Evolutionary conservation across 1,140 invertebrate species (phyloP).

Genomic region (Ceratina calcarata): DNA sequence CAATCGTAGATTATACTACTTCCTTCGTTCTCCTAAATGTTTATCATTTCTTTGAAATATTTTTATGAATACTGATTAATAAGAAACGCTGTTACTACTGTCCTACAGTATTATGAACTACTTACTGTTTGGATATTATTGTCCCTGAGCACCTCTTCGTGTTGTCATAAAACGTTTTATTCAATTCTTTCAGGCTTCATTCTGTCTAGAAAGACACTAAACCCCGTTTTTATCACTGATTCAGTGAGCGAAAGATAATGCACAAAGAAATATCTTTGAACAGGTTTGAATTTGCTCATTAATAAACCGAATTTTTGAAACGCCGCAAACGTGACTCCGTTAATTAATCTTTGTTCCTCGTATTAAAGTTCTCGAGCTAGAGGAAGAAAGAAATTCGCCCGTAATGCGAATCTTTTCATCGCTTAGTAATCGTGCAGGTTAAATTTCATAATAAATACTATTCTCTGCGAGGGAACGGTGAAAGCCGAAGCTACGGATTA

Average conservation of each 20-base stretch:
- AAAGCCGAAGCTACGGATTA: not conserved
- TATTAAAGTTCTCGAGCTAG: not conserved
- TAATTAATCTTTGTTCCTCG: not conserved
- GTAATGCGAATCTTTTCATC: not conserved
- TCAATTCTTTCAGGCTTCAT: not conserved
- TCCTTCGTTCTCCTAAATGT: no score
- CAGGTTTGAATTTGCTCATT: not conserved
- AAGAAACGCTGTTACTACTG: no score
- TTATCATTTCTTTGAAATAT: no score
- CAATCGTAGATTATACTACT: not conserved
- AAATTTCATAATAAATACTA: not conserved
- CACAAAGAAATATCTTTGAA: not conserved
- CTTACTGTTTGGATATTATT: no score
- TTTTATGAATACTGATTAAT: no score
- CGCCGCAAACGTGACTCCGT: not conserved
- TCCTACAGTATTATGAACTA: no score
- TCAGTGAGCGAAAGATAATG: not conserved
- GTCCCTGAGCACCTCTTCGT: no score
- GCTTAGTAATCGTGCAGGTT: not conserved
- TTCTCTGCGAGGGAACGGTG: not conserved
- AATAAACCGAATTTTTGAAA: constrained; percentile 9
- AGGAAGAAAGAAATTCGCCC: not conserved
- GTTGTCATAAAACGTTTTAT: not conserved
- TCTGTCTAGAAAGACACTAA: not conserved
- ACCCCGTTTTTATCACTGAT: not conserved